phyloP scores from a whole-genome alignment of 1,140 invertebrate species.

The Drosophila navojoa region DNA sequence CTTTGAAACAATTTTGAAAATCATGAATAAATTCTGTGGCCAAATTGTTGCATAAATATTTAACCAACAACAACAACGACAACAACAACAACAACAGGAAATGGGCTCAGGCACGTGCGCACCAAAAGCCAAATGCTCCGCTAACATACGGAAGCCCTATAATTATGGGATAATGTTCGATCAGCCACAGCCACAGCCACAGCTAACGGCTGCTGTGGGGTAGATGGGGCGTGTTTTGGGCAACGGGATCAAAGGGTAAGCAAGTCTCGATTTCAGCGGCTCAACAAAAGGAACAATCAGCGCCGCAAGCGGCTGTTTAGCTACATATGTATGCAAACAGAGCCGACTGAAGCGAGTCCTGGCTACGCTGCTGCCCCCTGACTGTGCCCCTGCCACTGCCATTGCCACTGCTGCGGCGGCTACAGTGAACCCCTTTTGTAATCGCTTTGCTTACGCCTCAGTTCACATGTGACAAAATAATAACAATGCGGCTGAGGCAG shows the following conservation, averaged over 20 bases:
- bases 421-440: slow-evolving; percentile 56
- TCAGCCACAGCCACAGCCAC: slow-evolving; percentile 20
- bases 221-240: background rate
- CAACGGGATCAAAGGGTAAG: slow-evolving; percentile 76
- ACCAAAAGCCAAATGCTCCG: slow-evolving; percentile 47
- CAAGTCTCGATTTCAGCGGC: slow-evolving; percentile 69
- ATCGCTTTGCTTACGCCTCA: slow-evolving; percentile 76
- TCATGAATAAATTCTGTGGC: slow-evolving; percentile 83
- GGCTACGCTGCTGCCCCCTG: slow-evolving; percentile 31
- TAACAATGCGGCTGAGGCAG: slow-evolving; percentile 45
- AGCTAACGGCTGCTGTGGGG: background rate
- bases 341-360: slow-evolving; percentile 5
- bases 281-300: slow-evolving; percentile 81
- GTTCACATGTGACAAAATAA: slow-evolving; percentile 83
- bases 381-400: background rate
- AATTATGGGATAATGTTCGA: slow-evolving; percentile 84
- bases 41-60: slow-evolving; percentile 83
- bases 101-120: slow-evolving; percentile 54
- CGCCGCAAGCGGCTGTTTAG: slow-evolving; percentile 66
- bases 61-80: slow-evolving; percentile 40
- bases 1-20: slow-evolving; percentile 73
- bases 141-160: slow-evolving; percentile 73
- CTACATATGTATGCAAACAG: slow-evolving; percentile 56
- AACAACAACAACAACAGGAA: slow-evolving; percentile 34
- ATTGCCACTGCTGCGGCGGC: slow-evolving; percentile 8